Base-by-base conservation (phyloP, 2,888 invertebrate genomes). In the Resseliella maxima region DNA sequence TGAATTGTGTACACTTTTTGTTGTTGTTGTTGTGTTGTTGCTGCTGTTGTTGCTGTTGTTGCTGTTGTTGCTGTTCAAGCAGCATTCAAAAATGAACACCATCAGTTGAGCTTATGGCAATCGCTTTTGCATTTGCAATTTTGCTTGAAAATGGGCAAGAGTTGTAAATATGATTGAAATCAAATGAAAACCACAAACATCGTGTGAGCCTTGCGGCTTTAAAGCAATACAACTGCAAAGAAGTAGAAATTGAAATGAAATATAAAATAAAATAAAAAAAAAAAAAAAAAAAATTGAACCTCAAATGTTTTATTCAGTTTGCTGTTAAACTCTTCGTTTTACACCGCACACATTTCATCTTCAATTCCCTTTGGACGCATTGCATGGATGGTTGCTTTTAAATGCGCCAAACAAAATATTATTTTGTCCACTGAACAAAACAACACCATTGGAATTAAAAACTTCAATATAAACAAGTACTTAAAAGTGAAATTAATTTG, bases 401-500 rank as follows among this genome's bases (percentile, higher is more conserved):
- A 45, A 45, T 45, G 45, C 45, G 50, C 2, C n/a, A 50, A 21
- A 50, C n/a, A 59, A n/a, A 59, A 59, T 27, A 59, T 59, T 59
- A 15, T 59, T 50, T 50, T 59, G 24, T 5, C 5, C 24, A 27
- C 27, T 27, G 18, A 18, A 31, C 72, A 31, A 50, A 50, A 72
- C 72, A 72, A 31, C 31, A 72, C 15, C 8, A 59, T 24, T 35
- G 35, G 18, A 72, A 31, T 72, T 27, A 72, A n/a, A n/a, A 31
- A 72, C 72, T 72, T 72, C 35, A 72, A 31, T 31, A 31, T 72
- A 72, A 72, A 72, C 31, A 72, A 31, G 72, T 31, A 72, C 31
- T 72, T 10, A 72, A 72, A 31, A 31, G 72, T 72, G 15, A 72
- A 72, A 72, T 31, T 72, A 72, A 72, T 72, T 72, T 59, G 27